Evolutionary conservation across 2,797 vertebrate genomes (phyloP).

Genomic region (Uromys caudimaculatus): DNA sequence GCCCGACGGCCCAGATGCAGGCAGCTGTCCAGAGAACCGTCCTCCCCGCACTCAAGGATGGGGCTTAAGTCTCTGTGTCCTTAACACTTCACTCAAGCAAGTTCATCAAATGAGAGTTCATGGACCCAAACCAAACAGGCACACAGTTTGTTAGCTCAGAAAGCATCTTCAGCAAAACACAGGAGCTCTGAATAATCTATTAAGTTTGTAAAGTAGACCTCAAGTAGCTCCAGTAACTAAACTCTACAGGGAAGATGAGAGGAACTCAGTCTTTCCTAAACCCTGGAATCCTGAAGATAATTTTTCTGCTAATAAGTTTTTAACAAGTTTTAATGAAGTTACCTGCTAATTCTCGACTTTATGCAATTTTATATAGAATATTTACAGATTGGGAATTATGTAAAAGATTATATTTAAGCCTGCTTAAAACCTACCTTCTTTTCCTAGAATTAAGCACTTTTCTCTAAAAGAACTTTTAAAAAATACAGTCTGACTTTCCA

Average conservation of each 20-base stretch:
- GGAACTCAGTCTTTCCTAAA: not conserved
- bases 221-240: slow-evolving; percentile 14
- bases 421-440: slow-evolving; percentile 29
- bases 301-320: slow-evolving; percentile 34
- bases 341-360: slow-evolving; percentile 52
- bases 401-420: slow-evolving; percentile 25
- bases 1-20: not conserved
- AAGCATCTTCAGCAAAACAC: slow-evolving; percentile 28
- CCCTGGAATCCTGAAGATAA: not conserved
- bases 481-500: slow-evolving; percentile 53
- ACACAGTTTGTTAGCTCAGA: slow-evolving; percentile 29
- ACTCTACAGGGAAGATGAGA: slow-evolving; percentile 1
- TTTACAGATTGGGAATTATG: slow-evolving; percentile 48
- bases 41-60: not conserved
- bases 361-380: slow-evolving; percentile 62
- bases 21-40: not conserved
- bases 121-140: not conserved
- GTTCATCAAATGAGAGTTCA: not conserved
- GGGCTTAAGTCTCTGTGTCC: not conserved
- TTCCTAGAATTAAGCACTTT: slow-evolving; percentile 51
- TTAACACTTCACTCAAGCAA: not conserved
- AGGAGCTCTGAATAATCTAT: not conserved
- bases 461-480: slow-evolving; percentile 35
- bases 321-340: slow-evolving; percentile 47
- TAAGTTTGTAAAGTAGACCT: slow-evolving; percentile 31